These are phyloP conservation scores for Ictalurus furcatus DNA, from an alignment of 2,113 vertebrate species.

Conservation along the genomic window DNA sequence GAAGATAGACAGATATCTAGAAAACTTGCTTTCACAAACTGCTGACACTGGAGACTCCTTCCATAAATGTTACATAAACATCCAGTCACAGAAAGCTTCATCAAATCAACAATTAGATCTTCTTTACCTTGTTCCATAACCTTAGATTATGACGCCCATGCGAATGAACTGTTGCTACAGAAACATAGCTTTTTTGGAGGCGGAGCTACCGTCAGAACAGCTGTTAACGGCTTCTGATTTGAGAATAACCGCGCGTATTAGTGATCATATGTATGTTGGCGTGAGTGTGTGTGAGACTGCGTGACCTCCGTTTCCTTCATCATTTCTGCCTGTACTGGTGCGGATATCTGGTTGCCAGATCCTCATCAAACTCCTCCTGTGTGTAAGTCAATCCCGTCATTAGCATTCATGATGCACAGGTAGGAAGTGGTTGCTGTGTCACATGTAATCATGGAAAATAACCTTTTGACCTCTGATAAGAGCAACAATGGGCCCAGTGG, in stretches of 20 bases:
- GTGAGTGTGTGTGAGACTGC: not conserved
- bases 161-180: not conserved
- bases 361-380: constrained; percentile 7
- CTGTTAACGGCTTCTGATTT: not conserved
- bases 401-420: constrained; percentile 18
- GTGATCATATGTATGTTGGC: not conserved
- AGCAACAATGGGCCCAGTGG: not conserved
- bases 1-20: no score
- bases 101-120: not conserved
- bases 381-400: constrained; percentile 34
- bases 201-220: not conserved
- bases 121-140: not conserved
- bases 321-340: constrained; percentile 4
- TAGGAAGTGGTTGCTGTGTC: constrained; percentile 28
- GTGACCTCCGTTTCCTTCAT: not conserved
- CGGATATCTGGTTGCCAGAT: constrained; percentile 26
- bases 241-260: not conserved
- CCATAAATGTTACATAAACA: not conserved
- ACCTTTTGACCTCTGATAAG: constrained; percentile 23
- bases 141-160: not conserved
- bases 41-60: not conserved
- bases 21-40: not conserved
- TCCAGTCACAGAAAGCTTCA: not conserved
- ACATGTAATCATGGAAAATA: constrained; percentile 32
- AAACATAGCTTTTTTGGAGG: not conserved